Conservation (phyloP, 92 coral and sea anemone species). For the Porites rus region DNA sequence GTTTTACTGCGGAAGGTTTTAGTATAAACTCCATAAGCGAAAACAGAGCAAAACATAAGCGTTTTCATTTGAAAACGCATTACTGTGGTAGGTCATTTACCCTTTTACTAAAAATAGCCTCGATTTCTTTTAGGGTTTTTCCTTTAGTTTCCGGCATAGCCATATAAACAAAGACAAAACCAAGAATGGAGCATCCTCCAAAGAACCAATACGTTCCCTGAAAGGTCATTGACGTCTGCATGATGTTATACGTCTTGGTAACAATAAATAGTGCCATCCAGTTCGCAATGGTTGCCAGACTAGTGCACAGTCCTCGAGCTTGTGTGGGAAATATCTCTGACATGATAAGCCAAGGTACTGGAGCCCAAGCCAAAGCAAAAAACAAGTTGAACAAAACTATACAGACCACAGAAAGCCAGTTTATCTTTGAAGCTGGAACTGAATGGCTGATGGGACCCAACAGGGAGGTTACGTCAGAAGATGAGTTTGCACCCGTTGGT, state of each 20-base stretch:
- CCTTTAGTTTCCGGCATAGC: conserved; percentile 93
- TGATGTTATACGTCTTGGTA: conserved; percentile 60
- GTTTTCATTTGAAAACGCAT: too few species aligned
- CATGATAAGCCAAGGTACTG: conserved; percentile 79
- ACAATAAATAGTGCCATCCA: conserved; percentile 76
- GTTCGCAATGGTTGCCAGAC: conserved; percentile 67
- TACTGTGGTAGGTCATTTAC: too few species aligned
- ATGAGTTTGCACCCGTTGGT: neutral
- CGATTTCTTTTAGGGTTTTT: conserved; percentile 81
- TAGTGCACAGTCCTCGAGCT: conserved; percentile 79
- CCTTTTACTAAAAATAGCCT: conserved; percentile 65
- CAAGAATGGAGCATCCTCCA: conserved; percentile 71
- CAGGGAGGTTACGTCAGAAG: neutral
- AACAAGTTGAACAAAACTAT: too few species aligned
- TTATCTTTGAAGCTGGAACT: neutral
- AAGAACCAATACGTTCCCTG: conserved; percentile 87
- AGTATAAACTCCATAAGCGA: too few species aligned
- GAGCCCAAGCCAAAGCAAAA: conserved; percentile 17
- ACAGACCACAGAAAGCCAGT: conserved; percentile 17
- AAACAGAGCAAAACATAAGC: too few species aligned
- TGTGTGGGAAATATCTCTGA: conserved; percentile 79
- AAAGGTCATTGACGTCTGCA: conserved; percentile 49
- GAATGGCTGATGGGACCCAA: conserved; percentile 33
- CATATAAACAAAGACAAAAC: conserved; percentile 70
- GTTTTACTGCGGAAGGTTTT: too few species aligned